Percentiles rank a stretch among this genome's conserved stretches.
Evolutionary conservation across 2,797 vertebrate genomes (phyloP).

Genomic region (Rhinella marina): DNA sequence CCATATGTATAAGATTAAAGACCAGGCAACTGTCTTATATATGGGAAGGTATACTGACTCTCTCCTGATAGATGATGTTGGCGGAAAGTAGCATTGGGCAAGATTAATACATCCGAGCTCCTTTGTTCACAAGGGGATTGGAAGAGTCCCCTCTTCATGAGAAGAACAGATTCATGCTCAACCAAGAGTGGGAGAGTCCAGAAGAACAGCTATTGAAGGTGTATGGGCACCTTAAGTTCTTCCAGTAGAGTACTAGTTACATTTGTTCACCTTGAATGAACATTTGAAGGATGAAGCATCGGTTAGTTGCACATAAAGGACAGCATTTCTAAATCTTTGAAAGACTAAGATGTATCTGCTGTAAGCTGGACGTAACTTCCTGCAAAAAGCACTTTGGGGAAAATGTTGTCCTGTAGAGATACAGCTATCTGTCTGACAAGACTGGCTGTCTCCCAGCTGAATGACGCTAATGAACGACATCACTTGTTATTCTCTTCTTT

Average conservation of each 20-base stretch:
- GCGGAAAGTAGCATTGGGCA: too few species aligned
- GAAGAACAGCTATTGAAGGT: too few species aligned
- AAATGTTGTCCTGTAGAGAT: conserved; percentile 59
- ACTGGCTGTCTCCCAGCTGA: conserved; percentile 62
- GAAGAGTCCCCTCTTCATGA: too few species aligned
- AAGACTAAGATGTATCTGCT: background rate
- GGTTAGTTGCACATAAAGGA: background rate
- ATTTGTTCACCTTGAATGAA: background rate
- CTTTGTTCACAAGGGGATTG: too few species aligned
- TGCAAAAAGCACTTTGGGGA: conserved; percentile 51
- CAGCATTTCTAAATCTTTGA: conserved; percentile 5
- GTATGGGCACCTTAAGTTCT: background rate
- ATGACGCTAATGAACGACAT: conserved; percentile 62
- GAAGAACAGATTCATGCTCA: too few species aligned
- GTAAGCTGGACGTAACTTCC: conserved; percentile 28
- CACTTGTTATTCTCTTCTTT: conserved; percentile 60
- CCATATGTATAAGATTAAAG: too few species aligned
- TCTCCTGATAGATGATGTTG: too few species aligned
- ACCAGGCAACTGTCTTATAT: too few species aligned
- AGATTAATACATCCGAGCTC: too few species aligned
- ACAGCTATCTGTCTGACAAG: conserved; percentile 55
- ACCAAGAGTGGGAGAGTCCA: too few species aligned
- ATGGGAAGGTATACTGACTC: too few species aligned
- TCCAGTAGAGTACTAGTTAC: background rate
- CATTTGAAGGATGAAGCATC: background rate